Percentiles rank a stretch among this genome's conserved stretches.
Evolutionary conservation across 2,888 invertebrate species (phyloP).

Genomic region (Tetrapedia diversipes): DNA sequence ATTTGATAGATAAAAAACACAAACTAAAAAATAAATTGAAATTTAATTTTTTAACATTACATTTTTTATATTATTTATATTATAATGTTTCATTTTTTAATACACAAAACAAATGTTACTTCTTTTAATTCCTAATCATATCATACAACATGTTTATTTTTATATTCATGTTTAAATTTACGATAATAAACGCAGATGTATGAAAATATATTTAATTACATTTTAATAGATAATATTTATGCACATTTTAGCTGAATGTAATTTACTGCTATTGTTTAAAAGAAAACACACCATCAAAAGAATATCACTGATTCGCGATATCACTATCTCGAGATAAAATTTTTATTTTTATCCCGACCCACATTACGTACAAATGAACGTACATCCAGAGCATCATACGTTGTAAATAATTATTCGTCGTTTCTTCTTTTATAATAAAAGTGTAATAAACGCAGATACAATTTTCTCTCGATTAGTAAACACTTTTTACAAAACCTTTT

Average conservation of each 20-base stretch:
- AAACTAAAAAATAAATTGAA: not conserved
- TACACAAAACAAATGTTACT: not conserved
- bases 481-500: constrained; percentile 5
- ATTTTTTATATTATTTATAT: not conserved
- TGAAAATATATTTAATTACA: constrained; percentile 16
- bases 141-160: not conserved
- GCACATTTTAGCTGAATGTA: not conserved
- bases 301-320: constrained; percentile 22
- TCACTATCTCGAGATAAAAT: constrained; percentile 34
- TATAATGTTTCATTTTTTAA: not conserved
- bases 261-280: constrained; percentile 9
- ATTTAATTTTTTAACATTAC: not conserved
- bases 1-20: not conserved
- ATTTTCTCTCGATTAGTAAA: constrained; percentile 6
- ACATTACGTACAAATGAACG: not conserved
- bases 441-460: constrained; percentile 38
- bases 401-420: not conserved
- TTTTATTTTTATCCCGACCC: not conserved
- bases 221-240: not conserved
- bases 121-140: not conserved
- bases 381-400: not conserved
- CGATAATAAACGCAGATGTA: constrained; percentile 1
- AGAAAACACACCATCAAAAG: not conserved
- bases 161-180: not conserved
- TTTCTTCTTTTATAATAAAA: not conserved